Conservation (phyloP, 2,113 vertebrate genomes). For the Platichthys flesus region DNA sequence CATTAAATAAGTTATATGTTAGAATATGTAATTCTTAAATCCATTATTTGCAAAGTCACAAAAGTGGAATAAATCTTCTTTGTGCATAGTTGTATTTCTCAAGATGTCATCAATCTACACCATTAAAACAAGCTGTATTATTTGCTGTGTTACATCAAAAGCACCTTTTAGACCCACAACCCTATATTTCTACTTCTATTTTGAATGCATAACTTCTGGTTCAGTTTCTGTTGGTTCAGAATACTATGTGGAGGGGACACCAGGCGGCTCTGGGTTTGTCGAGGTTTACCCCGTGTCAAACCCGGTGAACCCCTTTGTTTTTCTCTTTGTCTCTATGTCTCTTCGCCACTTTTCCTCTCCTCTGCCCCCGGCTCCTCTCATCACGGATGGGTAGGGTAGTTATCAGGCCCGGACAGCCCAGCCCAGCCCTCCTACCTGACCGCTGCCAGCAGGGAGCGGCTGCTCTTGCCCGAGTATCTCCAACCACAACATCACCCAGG, state of each 20-base stretch:
- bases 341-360: conserved; percentile 8
- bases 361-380: conserved; percentile 25
- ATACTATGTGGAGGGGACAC: not conserved
- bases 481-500: conserved; percentile 91
- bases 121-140: no score
- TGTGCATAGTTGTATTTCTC: not conserved
- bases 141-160: no score
- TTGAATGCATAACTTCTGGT: not conserved
- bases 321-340: not conserved
- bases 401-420: conserved; percentile 78
- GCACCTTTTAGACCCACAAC: no score
- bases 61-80: no score
- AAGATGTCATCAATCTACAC: not conserved
- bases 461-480: conserved; percentile 93
- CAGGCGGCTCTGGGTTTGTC: not conserved
- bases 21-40: no score
- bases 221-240: not conserved
- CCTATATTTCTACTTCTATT: not conserved
- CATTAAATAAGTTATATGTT: no score
- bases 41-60: no score
- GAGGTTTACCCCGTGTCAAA: not conserved
- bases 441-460: conserved; percentile 87
- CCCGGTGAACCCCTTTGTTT: not conserved
- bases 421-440: conserved; percentile 87
- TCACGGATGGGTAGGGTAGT: conserved; percentile 52